Conservation (phyloP, 2,888 invertebrate genomes). For the Amiota minor region DNA sequence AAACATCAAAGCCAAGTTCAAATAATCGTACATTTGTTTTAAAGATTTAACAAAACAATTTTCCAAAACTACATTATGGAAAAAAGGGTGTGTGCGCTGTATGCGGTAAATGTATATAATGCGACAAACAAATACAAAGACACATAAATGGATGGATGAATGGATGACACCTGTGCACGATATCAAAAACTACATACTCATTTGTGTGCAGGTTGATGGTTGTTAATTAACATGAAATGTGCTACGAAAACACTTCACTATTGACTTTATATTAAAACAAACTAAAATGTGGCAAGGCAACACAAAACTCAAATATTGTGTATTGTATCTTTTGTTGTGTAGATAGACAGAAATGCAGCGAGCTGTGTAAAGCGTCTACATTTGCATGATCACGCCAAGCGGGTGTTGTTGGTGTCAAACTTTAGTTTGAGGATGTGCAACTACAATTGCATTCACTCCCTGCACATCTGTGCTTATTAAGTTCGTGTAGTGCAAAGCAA, state of each 20-base stretch:
- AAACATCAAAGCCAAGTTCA: background rate
- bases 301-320: constrained; percentile 10
- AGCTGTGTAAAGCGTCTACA: constrained; percentile 56
- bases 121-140: constrained; percentile 16
- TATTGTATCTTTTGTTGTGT: background rate
- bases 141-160: constrained; percentile 41
- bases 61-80: no score
- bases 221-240: constrained; percentile 53
- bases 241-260: constrained; percentile 35
- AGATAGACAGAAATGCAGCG: constrained; percentile 49
- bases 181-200: constrained; percentile 16
- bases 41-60: no score
- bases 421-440: background rate
- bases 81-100: no score
- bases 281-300: constrained; percentile 37
- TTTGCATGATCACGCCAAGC: constrained; percentile 37
- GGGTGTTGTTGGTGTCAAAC: constrained; percentile 45
- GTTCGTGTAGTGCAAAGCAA: background rate
- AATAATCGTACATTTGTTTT: background rate
- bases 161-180: constrained; percentile 63
- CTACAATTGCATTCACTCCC: no score
- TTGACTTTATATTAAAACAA: constrained; percentile 48
- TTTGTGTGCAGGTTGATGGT: constrained; percentile 45
- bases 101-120: background rate
- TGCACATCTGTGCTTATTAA: no score